phyloP scores from a whole-genome alignment of 2,797 vertebrate genomes.

The Gila robusta region DNA sequence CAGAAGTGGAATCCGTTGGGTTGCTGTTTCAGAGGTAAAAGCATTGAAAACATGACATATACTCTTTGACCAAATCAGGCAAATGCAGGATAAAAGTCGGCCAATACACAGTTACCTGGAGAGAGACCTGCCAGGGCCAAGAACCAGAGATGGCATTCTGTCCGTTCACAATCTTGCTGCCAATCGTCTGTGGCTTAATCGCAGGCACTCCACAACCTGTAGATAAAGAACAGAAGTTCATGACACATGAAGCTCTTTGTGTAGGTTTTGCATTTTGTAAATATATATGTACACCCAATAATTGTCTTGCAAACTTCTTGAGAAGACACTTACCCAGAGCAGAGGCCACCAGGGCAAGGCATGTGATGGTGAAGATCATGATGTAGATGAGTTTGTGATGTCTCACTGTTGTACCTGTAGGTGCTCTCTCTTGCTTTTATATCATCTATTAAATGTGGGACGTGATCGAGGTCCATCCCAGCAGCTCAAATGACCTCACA shows the following conservation, averaged over 20 bases:
- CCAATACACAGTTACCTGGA: constrained; percentile 78
- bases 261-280: background rate
- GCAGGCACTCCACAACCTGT: constrained; percentile 84
- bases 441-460: constrained; percentile 61
- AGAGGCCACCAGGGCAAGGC: constrained; percentile 16
- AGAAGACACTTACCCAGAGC: constrained; percentile 6
- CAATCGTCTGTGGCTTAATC: constrained; percentile 79
- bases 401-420: background rate
- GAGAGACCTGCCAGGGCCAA: constrained; percentile 92
- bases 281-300: background rate
- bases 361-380: constrained; percentile 78
- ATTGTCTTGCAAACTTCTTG: background rate
- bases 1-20: constrained; percentile 84
- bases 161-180: constrained; percentile 85
- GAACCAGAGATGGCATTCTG: constrained; percentile 86
- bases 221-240: background rate
- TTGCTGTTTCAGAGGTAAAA: constrained; percentile 70
- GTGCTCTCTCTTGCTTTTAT: constrained; percentile 34
- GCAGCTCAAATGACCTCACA: constrained; percentile 52
- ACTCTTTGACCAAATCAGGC: background rate
- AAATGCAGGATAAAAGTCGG: background rate
- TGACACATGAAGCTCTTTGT: background rate
- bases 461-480: constrained; percentile 67
- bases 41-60: background rate
- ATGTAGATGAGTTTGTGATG: constrained; percentile 40